phyloP scores from a whole-genome alignment of 2,888 invertebrate species.

The Coenonympha arcania region DNA sequence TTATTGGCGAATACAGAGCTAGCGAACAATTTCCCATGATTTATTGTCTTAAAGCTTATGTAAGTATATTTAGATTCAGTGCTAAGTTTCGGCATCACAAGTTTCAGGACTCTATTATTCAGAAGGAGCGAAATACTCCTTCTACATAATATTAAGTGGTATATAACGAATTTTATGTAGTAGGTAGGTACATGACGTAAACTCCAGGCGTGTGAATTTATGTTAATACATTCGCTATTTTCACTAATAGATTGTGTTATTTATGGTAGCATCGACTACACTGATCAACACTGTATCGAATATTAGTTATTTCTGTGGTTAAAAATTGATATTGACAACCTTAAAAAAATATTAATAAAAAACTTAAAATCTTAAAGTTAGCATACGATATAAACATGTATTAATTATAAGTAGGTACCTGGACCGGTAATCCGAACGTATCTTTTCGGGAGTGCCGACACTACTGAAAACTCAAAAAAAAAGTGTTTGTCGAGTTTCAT shows the following conservation, averaged over 20 bases:
- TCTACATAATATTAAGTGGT: too few relatives aligned
- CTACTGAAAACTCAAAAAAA: too few relatives aligned
- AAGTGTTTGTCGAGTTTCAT: too few relatives aligned
- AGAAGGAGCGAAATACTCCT: neutral
- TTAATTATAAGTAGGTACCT: too few relatives aligned
- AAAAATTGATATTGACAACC: too few relatives aligned
- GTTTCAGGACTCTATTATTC: neutral
- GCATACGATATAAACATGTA: too few relatives aligned
- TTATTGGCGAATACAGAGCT: neutral
- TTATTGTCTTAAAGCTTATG: slow-evolving; percentile 18
- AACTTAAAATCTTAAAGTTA: too few relatives aligned
- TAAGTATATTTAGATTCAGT: neutral
- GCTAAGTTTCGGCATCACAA: slow-evolving; percentile 7
- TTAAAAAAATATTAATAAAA: too few relatives aligned
- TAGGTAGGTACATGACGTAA: too few relatives aligned
- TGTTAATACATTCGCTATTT: neutral
- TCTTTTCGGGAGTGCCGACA: too few relatives aligned
- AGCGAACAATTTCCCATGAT: slow-evolving; percentile 20
- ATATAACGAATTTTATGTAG: too few relatives aligned
- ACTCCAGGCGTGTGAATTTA: neutral
- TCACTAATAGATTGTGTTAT: neutral
- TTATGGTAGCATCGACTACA: neutral
- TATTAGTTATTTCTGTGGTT: neutral
- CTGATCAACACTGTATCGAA: neutral
- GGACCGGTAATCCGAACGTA: too few relatives aligned